Evolutionary conservation across 2,113 vertebrate species (phyloP).

Genomic region (Lasiurus borealis): DNA sequence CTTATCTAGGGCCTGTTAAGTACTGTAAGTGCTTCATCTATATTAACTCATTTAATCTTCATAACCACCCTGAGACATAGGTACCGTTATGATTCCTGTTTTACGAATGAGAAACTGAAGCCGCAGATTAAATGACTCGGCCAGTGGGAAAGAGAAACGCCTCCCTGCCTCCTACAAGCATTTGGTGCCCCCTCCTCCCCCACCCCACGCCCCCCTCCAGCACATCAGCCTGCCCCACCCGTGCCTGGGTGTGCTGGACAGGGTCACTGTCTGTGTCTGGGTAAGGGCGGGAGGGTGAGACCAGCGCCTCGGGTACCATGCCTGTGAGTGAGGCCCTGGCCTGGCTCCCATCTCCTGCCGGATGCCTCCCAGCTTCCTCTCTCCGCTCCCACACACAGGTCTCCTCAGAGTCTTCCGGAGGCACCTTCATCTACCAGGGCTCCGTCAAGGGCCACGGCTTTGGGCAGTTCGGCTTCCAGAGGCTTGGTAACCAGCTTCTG

Average conservation of each 20-base stretch:
- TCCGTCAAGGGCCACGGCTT: conserved; percentile 98
- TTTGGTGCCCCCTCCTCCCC: not conserved
- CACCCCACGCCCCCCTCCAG: too few species aligned
- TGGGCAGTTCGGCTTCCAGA: conserved; percentile 98
- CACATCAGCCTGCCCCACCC: rapidly evolving
- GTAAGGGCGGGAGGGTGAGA: rapidly evolving
- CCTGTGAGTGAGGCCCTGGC: not conserved
- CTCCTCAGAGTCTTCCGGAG: conserved; percentile 94
- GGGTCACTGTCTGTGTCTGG: rapidly evolving
- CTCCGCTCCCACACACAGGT: conserved; percentile 87
- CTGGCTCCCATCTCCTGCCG: not conserved
- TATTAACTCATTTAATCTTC: not conserved
- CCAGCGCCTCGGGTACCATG: rapidly evolving
- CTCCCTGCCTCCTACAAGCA: not conserved
- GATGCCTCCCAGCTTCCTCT: not conserved
- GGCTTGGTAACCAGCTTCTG: conserved; percentile 90
- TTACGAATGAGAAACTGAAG: not conserved
- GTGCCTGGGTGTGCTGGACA: not conserved
- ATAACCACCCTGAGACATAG: not conserved
- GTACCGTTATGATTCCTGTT: not conserved
- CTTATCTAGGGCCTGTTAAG: not conserved
- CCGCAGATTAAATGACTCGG: not conserved
- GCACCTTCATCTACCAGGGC: conserved; percentile 98
- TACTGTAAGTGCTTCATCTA: not conserved
- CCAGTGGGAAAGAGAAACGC: not conserved